These are phyloP conservation scores for Anguilla rostrata DNA, from an alignment of 2,113 vertebrate genomes.

Conservation along the genomic window DNA sequence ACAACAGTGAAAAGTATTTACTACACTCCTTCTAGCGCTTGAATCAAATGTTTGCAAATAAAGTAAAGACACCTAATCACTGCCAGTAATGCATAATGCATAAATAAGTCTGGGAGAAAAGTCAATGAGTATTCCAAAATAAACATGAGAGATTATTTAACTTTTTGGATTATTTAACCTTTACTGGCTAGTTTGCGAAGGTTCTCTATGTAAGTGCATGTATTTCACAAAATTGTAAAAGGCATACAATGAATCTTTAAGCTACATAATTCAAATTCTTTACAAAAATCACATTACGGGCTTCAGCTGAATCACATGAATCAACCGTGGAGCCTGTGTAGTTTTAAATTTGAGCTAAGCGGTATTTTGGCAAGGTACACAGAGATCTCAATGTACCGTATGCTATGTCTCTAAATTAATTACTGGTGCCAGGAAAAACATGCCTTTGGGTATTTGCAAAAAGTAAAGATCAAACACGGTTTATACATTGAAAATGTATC, in stretches of 20 bases:
- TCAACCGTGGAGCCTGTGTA: not conserved
- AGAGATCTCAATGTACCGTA: not conserved
- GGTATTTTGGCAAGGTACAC: not conserved
- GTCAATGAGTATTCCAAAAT: not conserved
- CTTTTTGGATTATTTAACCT: not conserved
- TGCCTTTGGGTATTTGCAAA: not conserved
- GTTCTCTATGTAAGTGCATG: not conserved
- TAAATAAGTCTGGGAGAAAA: not conserved
- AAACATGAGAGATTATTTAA: not conserved
- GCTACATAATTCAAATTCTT: not conserved
- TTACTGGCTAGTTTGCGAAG: not conserved
- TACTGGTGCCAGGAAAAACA: conserved; percentile 8
- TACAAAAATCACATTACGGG: not conserved
- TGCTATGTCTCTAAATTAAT: not conserved
- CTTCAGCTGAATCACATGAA: not conserved
- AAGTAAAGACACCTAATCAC: not conserved
- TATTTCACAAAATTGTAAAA: not conserved
- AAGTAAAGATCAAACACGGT: not conserved
- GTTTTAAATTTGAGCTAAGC: not conserved
- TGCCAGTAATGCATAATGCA: not conserved
- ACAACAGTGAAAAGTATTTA: not conserved
- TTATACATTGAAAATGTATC: not conserved
- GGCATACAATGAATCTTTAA: not conserved
- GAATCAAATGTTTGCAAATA: not conserved
- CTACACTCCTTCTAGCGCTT: not conserved